Percentiles rank a stretch among this genome's conserved stretches.
Conservation (phyloP, 2,888 invertebrate species). For the Caenorhabditis afra region DNA sequence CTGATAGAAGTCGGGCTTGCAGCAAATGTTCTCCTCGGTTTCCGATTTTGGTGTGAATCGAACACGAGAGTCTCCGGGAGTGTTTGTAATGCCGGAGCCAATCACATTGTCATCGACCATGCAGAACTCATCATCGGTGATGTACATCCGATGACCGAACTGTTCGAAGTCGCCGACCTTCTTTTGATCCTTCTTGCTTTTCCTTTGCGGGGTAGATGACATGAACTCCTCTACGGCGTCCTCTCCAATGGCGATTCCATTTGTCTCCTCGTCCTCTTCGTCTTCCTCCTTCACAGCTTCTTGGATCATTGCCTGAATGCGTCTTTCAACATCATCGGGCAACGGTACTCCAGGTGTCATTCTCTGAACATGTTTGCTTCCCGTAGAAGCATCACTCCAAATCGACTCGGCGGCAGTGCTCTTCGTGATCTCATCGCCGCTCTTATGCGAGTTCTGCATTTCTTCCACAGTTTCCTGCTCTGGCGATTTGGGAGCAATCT, state of each 20-base stretch:
- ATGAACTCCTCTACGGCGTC: constrained; percentile 65
- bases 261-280: constrained; percentile 40
- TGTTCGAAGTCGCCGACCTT: constrained; percentile 16
- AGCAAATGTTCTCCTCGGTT: background rate
- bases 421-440: constrained; percentile 19
- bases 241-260: constrained; percentile 53
- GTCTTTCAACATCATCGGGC: constrained; percentile 44
- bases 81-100: constrained; percentile 72
- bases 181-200: background rate
- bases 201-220: background rate
- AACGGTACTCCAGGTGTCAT: constrained; percentile 18
- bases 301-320: constrained; percentile 63
- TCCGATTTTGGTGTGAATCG: constrained; percentile 17
- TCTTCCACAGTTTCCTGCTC: constrained; percentile 29
- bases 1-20: constrained; percentile 19
- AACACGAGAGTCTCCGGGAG: constrained; percentile 53
- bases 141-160: constrained; percentile 1
- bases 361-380: constrained; percentile 36
- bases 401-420: constrained; percentile 47
- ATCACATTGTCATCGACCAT: constrained; percentile 76
- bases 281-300: constrained; percentile 64
- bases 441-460: constrained; percentile 6
- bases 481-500: constrained; percentile 31
- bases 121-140: constrained; percentile 75
- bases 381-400: constrained; percentile 54